Conservation (phyloP, 2,797 vertebrate species). For the Forpus xanthops region DNA sequence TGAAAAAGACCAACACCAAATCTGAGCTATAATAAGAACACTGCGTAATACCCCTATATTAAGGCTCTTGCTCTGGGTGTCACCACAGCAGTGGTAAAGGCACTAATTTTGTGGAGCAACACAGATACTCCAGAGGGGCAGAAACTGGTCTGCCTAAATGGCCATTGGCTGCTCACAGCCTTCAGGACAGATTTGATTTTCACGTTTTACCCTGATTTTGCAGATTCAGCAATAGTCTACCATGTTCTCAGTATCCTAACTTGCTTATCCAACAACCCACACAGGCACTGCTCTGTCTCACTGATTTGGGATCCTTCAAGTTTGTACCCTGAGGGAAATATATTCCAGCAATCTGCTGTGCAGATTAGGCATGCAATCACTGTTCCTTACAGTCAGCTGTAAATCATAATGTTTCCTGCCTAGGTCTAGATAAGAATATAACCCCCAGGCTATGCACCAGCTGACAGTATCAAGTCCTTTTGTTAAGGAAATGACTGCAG, state of each 20-base stretch:
- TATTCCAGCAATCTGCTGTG: neutral
- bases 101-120: neutral
- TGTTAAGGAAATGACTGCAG: conserved; percentile 24
- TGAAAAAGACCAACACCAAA: too few relatives aligned
- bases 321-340: neutral
- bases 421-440: conserved; percentile 34
- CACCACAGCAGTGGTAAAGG: neutral
- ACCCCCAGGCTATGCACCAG: neutral
- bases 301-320: neutral
- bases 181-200: neutral
- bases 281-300: neutral
- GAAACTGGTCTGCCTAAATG: accelerated
- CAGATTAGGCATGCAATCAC: neutral
- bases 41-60: accelerated
- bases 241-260: neutral
- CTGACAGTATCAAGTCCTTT: conserved; percentile 7
- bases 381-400: conserved; percentile 20
- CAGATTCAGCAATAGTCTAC: neutral
- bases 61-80: neutral
- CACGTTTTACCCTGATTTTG: neutral
- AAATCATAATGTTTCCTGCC: conserved; percentile 28
- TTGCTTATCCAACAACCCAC: neutral
- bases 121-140: neutral
- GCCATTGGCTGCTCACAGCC: neutral
- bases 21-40: accelerated